Evolutionary conservation across 2,797 vertebrate species (phyloP).

Genomic region (Arctocebus calabarensis): DNA sequence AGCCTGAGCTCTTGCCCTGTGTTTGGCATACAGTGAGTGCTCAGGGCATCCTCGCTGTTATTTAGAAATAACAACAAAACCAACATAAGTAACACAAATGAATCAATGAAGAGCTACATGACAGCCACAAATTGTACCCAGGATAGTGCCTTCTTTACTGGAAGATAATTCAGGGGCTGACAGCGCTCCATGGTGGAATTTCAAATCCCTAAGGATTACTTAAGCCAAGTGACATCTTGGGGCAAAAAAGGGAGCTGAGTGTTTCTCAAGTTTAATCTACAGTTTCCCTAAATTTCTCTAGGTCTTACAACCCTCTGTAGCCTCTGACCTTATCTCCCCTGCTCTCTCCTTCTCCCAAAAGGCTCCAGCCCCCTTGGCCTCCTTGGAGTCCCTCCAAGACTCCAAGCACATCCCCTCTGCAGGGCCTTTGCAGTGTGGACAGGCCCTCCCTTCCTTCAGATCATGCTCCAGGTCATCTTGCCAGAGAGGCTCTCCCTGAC

Average conservation of each 20-base stretch:
- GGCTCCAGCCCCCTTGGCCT: not conserved
- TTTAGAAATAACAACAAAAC: slow-evolving; percentile 23
- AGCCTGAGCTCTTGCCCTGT: not conserved
- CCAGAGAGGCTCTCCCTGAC: not conserved
- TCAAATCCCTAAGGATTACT: not conserved
- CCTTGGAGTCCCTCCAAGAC: not conserved
- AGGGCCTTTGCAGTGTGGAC: not conserved
- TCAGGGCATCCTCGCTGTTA: not conserved
- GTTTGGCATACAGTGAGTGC: not conserved
- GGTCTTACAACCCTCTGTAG: not conserved
- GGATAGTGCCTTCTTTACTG: not conserved
- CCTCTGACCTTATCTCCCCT: not conserved
- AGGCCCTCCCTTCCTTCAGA: not conserved
- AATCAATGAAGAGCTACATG: not conserved
- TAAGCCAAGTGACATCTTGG: not conserved
- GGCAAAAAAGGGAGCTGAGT: not conserved
- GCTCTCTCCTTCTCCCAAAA: not conserved
- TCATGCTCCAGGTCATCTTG: not conserved
- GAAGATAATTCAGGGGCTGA: not conserved
- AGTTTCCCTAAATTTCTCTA: not conserved
- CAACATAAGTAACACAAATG: not conserved
- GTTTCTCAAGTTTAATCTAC: not conserved
- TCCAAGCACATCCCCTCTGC: not conserved
- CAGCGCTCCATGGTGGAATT: not conserved
- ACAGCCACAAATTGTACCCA: not conserved